phyloP scores from a whole-genome alignment of 1,140 invertebrate genomes.

The Telenomus remus region DNA sequence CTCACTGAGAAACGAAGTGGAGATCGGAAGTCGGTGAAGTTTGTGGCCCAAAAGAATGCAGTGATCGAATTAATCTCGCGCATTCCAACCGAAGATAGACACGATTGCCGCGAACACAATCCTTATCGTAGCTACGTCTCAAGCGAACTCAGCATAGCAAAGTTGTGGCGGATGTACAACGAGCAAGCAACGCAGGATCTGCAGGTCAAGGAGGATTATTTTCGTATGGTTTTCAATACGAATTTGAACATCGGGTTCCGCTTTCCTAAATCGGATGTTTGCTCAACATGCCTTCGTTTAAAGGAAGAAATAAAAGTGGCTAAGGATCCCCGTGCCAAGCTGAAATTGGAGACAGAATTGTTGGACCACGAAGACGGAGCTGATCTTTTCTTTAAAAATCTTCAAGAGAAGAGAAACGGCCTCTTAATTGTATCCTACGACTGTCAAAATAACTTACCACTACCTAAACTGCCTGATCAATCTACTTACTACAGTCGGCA shows the following conservation, averaged over 20 bases:
- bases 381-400: neutral
- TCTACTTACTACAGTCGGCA: neutral
- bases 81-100: neutral
- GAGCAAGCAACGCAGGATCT: neutral
- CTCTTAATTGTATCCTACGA: neutral
- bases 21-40: neutral
- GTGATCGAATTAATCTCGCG: neutral
- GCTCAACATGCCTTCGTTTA: neutral
- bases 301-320: neutral
- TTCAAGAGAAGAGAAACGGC: neutral
- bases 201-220: neutral
- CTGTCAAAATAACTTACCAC: neutral
- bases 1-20: neutral
- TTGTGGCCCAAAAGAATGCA: neutral
- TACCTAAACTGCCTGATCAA: slow-evolving; percentile 1
- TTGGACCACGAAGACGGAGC: neutral
- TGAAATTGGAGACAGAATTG: neutral
- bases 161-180: neutral
- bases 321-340: neutral
- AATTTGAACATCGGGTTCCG: neutral
- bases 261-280: neutral
- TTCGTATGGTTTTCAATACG: neutral
- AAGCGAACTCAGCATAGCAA: neutral
- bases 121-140: neutral
- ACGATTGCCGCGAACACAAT: neutral